Base-by-base conservation (phyloP, 2,113 vertebrate genomes). In the Todiramphus saurophagus region DNA sequence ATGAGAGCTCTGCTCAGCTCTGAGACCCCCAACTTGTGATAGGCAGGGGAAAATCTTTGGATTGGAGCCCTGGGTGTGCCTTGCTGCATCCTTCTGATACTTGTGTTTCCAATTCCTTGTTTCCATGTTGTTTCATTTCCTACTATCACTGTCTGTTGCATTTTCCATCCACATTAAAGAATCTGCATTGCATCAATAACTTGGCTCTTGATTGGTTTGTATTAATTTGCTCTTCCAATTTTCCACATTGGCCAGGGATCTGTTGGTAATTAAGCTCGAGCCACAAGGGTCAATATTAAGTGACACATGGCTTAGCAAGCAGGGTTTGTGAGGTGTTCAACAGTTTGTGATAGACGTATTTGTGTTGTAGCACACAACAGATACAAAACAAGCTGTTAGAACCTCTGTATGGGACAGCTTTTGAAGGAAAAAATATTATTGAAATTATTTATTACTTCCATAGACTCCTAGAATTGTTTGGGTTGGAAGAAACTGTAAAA, bases 301-400 rank as follows among this genome's bases (percentile, higher is more conserved):
- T 11, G 10, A 2, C 12, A 2, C 0, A 0, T 11, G 17, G 8
- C 2, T 11, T 14, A 27, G 17, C 1, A 2, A 28, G 1, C 4
- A 8, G 2, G 7, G 3, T 16, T 18, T 19, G 6, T 6, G 9
- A 16, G 39, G 31, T 0, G 0, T 27, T n/a, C 20, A 3, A 2
- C 6, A 43, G 9, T 4, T 53, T 51, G 14, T 41, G 20, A 5
- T 5, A 7, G 9, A 8, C 15, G 3, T 7, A 8, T 37, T 31
- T 4, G 2, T 10, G 4, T 7, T 33, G 20, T 7, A 55, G 16
- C 43, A 27, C 24, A 30, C 5, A 50, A 10, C 3, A 10, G 30
- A 4, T 14, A 8, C 43, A 5, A 35, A 59, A 19, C 2, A 2
- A 16, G 3, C 5, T 59, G 3, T 28, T 25, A 18, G 11, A 4